Evolutionary conservation across 2,888 invertebrate genomes (phyloP).

Genomic region (Spilosoma lubricipeda): DNA sequence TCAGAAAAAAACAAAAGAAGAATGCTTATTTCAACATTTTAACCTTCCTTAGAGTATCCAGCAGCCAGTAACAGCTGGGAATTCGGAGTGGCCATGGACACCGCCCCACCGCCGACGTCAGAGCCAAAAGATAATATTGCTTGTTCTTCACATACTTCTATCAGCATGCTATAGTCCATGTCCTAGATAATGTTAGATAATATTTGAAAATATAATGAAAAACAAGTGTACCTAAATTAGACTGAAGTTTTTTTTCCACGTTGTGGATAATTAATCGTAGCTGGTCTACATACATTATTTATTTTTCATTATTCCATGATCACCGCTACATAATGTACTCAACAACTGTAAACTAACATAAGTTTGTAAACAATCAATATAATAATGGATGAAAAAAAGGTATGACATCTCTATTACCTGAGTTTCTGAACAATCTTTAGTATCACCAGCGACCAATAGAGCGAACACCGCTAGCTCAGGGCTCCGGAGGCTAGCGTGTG

Average conservation of each 20-base stretch:
- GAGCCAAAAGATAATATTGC: conserved; percentile 55
- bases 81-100: conserved; percentile 59
- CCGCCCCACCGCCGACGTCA: conserved; percentile 67
- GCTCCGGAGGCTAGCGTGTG: conserved; percentile 67
- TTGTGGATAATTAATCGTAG: no score
- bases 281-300: no score
- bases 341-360: no score
- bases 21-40: not conserved
- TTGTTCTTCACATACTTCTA: conserved; percentile 73
- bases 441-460: conserved; percentile 63
- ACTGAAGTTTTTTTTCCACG: no score
- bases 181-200: conserved; percentile 51
- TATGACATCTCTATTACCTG: conserved; percentile 19
- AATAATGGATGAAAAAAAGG: conserved; percentile 11
- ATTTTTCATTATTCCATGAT: no score
- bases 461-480: conserved; percentile 69
- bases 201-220: not conserved
- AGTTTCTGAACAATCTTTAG: conserved; percentile 52
- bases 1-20: no score
- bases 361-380: not conserved
- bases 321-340: no score
- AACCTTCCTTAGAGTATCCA: conserved; percentile 68
- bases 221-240: not conserved
- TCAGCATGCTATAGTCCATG: conserved; percentile 64
- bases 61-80: conserved; percentile 69